These are phyloP conservation scores for Ethmia dodecea DNA, from an alignment of 2,888 invertebrate genomes.

Conservation along the genomic window DNA sequence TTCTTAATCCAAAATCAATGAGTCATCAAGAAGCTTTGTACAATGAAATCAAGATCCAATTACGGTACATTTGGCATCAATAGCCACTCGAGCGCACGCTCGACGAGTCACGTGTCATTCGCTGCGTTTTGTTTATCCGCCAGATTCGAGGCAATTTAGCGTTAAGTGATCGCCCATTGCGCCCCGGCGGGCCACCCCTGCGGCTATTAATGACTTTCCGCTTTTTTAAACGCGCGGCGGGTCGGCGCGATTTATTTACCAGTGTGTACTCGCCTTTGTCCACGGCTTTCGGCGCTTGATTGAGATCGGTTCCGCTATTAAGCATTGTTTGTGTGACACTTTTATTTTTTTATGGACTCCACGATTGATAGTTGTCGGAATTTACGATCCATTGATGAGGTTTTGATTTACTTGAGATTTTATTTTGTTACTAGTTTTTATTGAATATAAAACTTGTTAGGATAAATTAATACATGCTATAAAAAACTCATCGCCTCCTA, in stretches of 20 bases:
- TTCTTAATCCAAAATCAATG: background rate
- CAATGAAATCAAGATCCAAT: conserved; percentile 63
- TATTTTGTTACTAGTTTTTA: too few relatives aligned
- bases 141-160: conserved; percentile 49
- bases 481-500: too few relatives aligned
- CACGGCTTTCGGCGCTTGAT: conserved; percentile 42
- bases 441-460: too few relatives aligned
- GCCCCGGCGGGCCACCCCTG: conserved; percentile 33
- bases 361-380: conserved; percentile 13
- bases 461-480: too few relatives aligned
- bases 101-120: conserved; percentile 49
- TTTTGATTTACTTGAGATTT: too few relatives aligned
- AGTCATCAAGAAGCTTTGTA: conserved; percentile 31
- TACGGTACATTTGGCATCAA: conserved; percentile 67
- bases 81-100: conserved; percentile 41
- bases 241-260: conserved; percentile 47
- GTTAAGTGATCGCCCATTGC: conserved; percentile 32
- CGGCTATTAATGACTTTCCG: conserved; percentile 39
- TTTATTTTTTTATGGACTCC: conserved; percentile 19
- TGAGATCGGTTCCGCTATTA: conserved; percentile 53
- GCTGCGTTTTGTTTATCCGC: conserved; percentile 57
- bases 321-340: conserved; percentile 30
- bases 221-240: conserved; percentile 54
- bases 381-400: conserved; percentile 14
- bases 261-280: conserved; percentile 47